Percentiles rank a stretch among this genome's conserved stretches.
phyloP scores from a whole-genome alignment of 2,888 invertebrate genomes.

The Pardosa pseudoannulata region DNA sequence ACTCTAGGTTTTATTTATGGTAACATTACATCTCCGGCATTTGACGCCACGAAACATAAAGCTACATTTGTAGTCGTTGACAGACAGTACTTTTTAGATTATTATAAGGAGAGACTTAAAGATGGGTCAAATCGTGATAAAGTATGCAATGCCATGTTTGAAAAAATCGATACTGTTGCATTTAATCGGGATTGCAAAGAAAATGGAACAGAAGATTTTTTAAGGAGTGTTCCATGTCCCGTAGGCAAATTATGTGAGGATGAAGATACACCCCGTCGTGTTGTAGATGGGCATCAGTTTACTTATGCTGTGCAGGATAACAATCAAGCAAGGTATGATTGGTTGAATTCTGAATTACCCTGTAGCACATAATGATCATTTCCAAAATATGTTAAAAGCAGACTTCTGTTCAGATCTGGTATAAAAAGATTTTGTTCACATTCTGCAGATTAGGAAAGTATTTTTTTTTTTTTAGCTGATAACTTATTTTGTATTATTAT shows the following conservation, averaged over 20 bases:
- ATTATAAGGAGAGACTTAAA: slow-evolving; percentile 87
- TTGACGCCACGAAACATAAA: slow-evolving; percentile 29
- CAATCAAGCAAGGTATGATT: slow-evolving; percentile 88
- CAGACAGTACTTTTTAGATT: slow-evolving; percentile 90
- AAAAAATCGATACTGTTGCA: slow-evolving; percentile 87
- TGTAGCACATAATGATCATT: too few relatives aligned
- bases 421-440: too few relatives aligned
- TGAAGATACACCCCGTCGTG: slow-evolving; percentile 90
- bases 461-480: too few relatives aligned
- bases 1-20: slow-evolving; percentile 97
- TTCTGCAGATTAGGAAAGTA: too few relatives aligned
- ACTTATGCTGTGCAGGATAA: slow-evolving; percentile 94
- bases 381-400: too few relatives aligned
- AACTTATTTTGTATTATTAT: too few relatives aligned
- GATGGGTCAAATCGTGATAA: slow-evolving; percentile 81
- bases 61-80: slow-evolving; percentile 92
- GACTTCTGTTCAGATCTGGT: too few relatives aligned
- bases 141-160: slow-evolving; percentile 92
- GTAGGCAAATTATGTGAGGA: slow-evolving; percentile 86
- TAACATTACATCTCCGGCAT: slow-evolving; percentile 84
- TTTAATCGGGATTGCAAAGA: slow-evolving; percentile 90
- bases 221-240: slow-evolving; percentile 91
- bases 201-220: slow-evolving; percentile 85
- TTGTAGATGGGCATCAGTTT: slow-evolving; percentile 92
- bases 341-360: too few relatives aligned